Conservation (phyloP, 2,113 vertebrate genomes). For the Thalassoma bifasciatum region DNA sequence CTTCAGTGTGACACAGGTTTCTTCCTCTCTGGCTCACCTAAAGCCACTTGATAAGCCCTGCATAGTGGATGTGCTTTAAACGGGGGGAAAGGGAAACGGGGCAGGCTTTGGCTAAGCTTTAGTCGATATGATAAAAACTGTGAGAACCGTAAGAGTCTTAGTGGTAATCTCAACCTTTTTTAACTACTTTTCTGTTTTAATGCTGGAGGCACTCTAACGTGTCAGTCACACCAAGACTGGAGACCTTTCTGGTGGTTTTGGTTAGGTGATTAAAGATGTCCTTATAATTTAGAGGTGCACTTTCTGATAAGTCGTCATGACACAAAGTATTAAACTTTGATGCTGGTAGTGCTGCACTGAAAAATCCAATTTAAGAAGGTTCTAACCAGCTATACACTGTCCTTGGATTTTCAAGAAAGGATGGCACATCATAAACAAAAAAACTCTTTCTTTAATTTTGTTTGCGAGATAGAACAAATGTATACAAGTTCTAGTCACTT, state of each 20-base stretch:
- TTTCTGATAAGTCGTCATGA: conserved; percentile 44
- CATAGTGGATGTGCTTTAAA: conserved; percentile 76
- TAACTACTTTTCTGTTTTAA: conserved; percentile 79
- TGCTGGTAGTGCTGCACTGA: neutral
- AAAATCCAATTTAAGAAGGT: conserved; percentile 4
- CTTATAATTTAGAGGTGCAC: conserved; percentile 26
- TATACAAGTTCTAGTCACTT: neutral
- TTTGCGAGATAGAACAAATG: neutral
- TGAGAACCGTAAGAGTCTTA: conserved; percentile 78
- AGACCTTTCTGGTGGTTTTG: conserved; percentile 52
- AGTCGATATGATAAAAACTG: conserved; percentile 83
- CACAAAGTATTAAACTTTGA: conserved; percentile 9
- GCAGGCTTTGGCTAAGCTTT: conserved; percentile 82
- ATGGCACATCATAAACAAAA: neutral
- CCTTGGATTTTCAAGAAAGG: neutral
- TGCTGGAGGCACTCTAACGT: conserved; percentile 69
- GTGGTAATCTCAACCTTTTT: conserved; percentile 80
- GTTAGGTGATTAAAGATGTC: conserved; percentile 57
- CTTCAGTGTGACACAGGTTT: conserved; percentile 75
- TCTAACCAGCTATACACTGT: neutral
- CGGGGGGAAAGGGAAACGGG: conserved; percentile 73
- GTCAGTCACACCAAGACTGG: conserved; percentile 69
- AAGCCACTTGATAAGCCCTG: conserved; percentile 79
- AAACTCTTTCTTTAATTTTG: neutral
- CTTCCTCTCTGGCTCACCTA: conserved; percentile 67